Base-by-base conservation (phyloP, 2,113 vertebrate genomes). In the Melanostigma gelatinosum region DNA sequence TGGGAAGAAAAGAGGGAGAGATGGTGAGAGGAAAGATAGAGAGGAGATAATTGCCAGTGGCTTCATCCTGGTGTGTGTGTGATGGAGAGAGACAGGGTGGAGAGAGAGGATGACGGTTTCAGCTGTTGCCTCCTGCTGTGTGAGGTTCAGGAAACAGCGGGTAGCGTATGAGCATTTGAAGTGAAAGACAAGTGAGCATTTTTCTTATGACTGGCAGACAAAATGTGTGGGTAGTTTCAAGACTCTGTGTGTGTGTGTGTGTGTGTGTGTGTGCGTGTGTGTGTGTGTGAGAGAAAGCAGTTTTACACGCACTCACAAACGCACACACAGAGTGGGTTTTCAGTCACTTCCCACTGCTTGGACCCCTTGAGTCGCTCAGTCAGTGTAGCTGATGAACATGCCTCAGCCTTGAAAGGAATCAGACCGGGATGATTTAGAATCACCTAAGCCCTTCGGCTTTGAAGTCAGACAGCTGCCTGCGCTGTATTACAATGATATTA, bases 401-500 rank as follows among this genome's bases (percentile, higher is more conserved):
- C 81, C 75, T 52, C 62, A 2, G 75, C 79, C 71, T 84, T 88
- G 64, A 88, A 89, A 92, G 84, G 75, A 82, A 67, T 77, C 71
- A 32, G 79, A 82, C 75, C 73, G 80, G 84, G 89, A 85, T 89
- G 84, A 93, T 92, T 92, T 87, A 91, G 48, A 81, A 79, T 91
- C 86, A 84, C 86, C 85, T 87, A 77, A 80, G 76, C 75, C 85
- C 69, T 75, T 79, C 2, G 4, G 82, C 92, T 94, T 94, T 94
- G 93, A 92, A 84, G 91, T 88, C 71, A 80, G 71, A 88, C 82
- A 83, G 82, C 85, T 88, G 86, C 80, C 89, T 92, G 86, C 62
- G 55, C 78, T 86, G 55, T 80, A 86, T 82, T 82, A 87, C 85
- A 88, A 86, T 85, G 84, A 92, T 90, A 88, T 89, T 85, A 83